Conservation (phyloP, 2,113 vertebrate genomes). For the Euleptes europaea region DNA sequence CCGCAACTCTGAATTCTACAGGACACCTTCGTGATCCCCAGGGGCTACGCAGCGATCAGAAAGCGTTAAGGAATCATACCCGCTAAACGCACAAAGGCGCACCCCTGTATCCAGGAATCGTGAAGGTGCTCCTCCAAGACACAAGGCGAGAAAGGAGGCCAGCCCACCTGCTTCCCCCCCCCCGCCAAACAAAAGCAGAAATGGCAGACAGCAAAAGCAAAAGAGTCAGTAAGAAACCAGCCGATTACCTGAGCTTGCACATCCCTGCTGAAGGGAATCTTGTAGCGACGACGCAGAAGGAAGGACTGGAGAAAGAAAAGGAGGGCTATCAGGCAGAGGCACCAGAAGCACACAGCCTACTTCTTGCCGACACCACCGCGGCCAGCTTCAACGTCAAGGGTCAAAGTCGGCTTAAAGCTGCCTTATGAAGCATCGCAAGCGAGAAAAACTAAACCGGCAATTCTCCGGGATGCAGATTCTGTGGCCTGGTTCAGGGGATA, state of each 20-base stretch:
- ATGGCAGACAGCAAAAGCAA: constrained; percentile 35
- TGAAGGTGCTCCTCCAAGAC: constrained; percentile 28
- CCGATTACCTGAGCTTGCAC: constrained; percentile 82
- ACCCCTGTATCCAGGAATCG: not conserved
- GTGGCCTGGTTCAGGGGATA: not conserved
- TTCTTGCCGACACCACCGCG: not conserved
- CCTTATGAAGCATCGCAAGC: no score
- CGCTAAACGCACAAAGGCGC: constrained; percentile 37
- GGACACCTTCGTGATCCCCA: constrained; percentile 42
- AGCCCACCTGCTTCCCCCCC: not conserved
- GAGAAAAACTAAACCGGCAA: not conserved
- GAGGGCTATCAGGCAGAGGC: constrained; percentile 59
- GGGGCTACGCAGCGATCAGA: constrained; percentile 56
- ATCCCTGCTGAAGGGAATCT: constrained; percentile 82
- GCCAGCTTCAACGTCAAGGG: no score
- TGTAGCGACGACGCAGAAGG: constrained; percentile 79
- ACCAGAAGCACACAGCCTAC: constrained; percentile 33
- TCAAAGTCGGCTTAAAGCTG: no score
- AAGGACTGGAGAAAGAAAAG: constrained; percentile 76
- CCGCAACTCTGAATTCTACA: constrained; percentile 56
- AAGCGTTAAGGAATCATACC: constrained; percentile 50
- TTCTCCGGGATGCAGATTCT: not conserved
- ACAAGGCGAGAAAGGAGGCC: constrained; percentile 26
- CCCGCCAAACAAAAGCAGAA: constrained; percentile 20
- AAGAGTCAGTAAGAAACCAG: constrained; percentile 52